Evolutionary conservation across 1,140 invertebrate genomes (phyloP).

Genomic region (Trichoplusia ni): DNA sequence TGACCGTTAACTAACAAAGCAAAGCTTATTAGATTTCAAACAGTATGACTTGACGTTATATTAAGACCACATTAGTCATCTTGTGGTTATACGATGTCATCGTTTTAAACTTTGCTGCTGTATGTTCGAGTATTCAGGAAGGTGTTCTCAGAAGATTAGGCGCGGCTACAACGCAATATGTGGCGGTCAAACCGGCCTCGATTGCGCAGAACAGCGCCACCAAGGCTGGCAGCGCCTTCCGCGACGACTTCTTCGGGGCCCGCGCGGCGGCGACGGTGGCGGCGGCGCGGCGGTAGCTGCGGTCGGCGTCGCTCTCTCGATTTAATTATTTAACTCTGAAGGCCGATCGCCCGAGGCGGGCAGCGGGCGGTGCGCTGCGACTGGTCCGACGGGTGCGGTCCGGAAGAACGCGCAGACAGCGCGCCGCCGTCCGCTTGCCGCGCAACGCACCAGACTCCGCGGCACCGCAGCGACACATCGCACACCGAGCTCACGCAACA

Average conservation of each 20-base stretch:
- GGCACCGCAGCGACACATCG: conserved; percentile 76
- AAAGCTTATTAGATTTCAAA: too few species aligned
- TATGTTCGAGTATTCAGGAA: conserved; percentile 49
- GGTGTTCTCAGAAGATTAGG: conserved; percentile 66
- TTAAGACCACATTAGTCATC: conserved; percentile 7
- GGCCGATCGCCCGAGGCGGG: conserved; percentile 77
- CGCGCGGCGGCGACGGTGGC: conserved; percentile 43
- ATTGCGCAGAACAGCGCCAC: conserved; percentile 77
- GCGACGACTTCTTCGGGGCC: conserved; percentile 71
- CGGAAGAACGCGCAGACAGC: conserved; percentile 76
- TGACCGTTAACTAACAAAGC: too few species aligned
- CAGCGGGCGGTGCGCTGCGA: conserved; percentile 68
- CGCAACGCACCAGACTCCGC: conserved; percentile 64
- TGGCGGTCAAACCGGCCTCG: conserved; percentile 71
- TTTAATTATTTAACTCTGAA: conserved; percentile 78
- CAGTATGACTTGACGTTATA: too few species aligned
- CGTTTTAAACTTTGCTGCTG: conserved; percentile 49
- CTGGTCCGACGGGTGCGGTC: conserved; percentile 77
- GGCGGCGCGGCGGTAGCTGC: conserved; percentile 39
- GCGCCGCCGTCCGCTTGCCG: conserved; percentile 69
- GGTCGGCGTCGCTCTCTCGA: conserved; percentile 61
- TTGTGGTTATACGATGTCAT: conserved; percentile 46
- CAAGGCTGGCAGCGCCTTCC: conserved; percentile 75
- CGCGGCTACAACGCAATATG: conserved; percentile 64
- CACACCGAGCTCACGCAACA: conserved; percentile 68